Percentiles rank a stretch among this genome's conserved stretches.
phyloP scores from a whole-genome alignment of 2,888 invertebrate species.

The Temnothorax ravouxi region DNA sequence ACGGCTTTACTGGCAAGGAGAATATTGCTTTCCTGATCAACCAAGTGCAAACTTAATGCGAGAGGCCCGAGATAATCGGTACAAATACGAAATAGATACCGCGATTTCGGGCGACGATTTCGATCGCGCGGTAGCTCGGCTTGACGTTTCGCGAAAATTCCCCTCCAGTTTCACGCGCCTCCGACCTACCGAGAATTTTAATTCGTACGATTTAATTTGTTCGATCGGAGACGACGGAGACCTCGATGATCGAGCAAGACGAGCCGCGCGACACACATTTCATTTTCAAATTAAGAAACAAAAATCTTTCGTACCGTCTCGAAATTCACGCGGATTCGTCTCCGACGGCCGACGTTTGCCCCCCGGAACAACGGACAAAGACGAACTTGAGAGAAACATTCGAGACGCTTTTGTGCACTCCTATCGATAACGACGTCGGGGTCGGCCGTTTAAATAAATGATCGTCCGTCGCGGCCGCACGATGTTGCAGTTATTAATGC shows the following conservation, averaged over 20 bases:
- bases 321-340: not conserved
- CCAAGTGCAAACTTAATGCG: not conserved
- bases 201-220: not conserved
- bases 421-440: not conserved
- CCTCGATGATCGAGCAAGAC: not conserved
- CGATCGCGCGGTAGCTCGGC: not conserved
- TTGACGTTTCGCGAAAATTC: not conserved
- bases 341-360: not conserved
- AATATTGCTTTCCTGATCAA: not conserved
- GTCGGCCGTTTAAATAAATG: slow-evolving; percentile 36
- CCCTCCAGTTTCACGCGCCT: not conserved
- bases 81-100: not conserved
- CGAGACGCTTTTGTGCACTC: not conserved
- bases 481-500: too few species aligned
- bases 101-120: slow-evolving; percentile 1
- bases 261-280: not conserved
- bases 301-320: not conserved
- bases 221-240: not conserved
- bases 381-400: not conserved
- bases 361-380: not conserved
- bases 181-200: not conserved
- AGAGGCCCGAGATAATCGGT: not conserved
- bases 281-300: not conserved
- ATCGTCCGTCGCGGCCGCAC: slow-evolving; percentile 5
- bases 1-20: not conserved